These are phyloP conservation scores for Rhaphigaster nebulosa DNA, from an alignment of 2,888 invertebrate species.

Conservation along the genomic window DNA sequence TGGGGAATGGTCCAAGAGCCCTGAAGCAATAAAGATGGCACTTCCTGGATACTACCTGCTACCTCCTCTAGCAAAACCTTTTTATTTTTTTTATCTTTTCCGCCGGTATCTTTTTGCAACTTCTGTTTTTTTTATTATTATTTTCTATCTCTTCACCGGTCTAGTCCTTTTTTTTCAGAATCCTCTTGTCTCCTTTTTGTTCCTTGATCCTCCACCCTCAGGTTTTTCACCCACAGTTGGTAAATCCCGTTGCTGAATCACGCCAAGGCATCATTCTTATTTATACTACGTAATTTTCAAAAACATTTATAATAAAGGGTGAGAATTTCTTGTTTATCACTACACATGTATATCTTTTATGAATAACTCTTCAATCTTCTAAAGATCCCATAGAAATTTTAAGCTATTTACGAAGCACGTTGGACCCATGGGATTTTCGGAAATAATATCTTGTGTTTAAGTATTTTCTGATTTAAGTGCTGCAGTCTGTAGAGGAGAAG, in stretches of 20 bases:
- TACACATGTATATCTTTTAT: too few relatives aligned
- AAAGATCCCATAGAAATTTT: too few relatives aligned
- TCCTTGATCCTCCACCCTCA: not conserved
- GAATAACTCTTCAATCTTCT: too few relatives aligned
- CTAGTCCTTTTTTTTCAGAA: not conserved
- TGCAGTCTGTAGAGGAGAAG: too few relatives aligned
- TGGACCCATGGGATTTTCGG: too few relatives aligned
- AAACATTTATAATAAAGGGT: not conserved
- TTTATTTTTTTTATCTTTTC: constrained; percentile 9
- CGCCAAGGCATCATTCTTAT: not conserved
- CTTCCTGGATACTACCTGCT: constrained; percentile 24
- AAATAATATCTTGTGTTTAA: too few relatives aligned
- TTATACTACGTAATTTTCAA: not conserved
- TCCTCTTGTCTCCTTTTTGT: constrained; percentile 6
- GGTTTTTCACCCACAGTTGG: not conserved
- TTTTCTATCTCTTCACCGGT: constrained; percentile 27
- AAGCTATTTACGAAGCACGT: too few relatives aligned
- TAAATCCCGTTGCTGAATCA: not conserved
- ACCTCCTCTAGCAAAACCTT: not conserved
- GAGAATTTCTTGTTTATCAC: too few relatives aligned
- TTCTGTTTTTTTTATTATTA: constrained; percentile 1
- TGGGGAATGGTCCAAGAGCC: not conserved
- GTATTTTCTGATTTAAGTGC: too few relatives aligned
- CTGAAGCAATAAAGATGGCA: not conserved
- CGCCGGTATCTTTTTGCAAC: constrained; percentile 43